These are phyloP conservation scores for Nymphicus hollandicus DNA, from an alignment of 2,113 vertebrate genomes.

Conservation along the genomic window DNA sequence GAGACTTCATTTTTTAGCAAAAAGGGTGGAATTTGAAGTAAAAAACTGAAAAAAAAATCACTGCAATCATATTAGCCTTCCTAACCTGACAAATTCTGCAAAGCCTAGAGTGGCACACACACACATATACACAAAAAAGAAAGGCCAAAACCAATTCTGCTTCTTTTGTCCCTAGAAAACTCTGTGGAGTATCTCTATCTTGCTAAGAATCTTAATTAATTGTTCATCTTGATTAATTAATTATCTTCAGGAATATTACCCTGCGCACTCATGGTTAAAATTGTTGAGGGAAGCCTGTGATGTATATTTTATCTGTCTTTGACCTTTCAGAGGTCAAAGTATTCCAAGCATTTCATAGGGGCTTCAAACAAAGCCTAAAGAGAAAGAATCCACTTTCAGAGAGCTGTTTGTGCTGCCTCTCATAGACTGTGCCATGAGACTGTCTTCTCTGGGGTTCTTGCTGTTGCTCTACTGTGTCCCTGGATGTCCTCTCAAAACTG, in stretches of 20 bases:
- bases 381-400: not conserved
- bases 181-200: not conserved
- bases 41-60: not conserved
- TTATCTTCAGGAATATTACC: not conserved
- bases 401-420: not conserved
- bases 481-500: not conserved
- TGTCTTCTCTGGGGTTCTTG: not conserved
- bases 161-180: not conserved
- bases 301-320: not conserved
- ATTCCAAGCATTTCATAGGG: not conserved
- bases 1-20: not conserved
- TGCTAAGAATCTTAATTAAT: not conserved
- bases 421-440: not conserved
- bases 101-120: not conserved
- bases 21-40: not conserved
- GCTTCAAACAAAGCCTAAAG: not conserved
- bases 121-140: not conserved
- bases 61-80: not conserved
- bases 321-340: not conserved
- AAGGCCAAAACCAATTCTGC: not conserved
- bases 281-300: not conserved
- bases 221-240: not conserved
- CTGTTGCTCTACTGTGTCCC: not conserved
- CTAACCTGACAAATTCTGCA: not conserved
- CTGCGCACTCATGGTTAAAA: not conserved